These are phyloP conservation scores for Craseonycteris thonglongyai DNA, from an alignment of 2,113 vertebrate genomes.

Conservation along the genomic window DNA sequence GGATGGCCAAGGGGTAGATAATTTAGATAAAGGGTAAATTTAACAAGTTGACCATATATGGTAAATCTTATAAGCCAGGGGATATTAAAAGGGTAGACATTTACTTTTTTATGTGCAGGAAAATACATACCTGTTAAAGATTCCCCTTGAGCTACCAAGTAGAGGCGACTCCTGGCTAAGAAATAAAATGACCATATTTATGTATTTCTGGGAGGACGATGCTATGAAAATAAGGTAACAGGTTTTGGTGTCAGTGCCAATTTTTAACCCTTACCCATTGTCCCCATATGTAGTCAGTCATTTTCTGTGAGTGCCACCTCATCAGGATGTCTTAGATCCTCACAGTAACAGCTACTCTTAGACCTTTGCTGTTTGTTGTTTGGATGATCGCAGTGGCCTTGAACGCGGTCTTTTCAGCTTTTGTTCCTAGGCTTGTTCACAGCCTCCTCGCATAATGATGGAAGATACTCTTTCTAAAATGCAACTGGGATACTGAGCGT, in stretches of 20 bases:
- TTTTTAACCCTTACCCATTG: background rate
- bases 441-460: background rate
- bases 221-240: background rate
- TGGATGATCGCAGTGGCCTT: background rate
- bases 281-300: background rate
- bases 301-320: background rate
- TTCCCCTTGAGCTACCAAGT: background rate
- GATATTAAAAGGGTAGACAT: background rate
- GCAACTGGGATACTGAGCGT: background rate
- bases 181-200: background rate
- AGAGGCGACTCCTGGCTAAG: background rate
- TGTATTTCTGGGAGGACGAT: background rate
- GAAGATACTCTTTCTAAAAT: background rate
- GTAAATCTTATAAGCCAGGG: background rate
- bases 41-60: background rate
- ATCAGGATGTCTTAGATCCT: background rate
- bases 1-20: background rate
- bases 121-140: background rate
- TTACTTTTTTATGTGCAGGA: background rate
- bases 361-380: background rate
- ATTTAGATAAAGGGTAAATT: background rate
- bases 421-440: background rate
- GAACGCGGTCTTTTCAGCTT: background rate
- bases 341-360: background rate
- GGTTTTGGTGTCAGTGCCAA: background rate